Conservation (phyloP, 1,140 invertebrate genomes). For the Aphis gossypii region DNA sequence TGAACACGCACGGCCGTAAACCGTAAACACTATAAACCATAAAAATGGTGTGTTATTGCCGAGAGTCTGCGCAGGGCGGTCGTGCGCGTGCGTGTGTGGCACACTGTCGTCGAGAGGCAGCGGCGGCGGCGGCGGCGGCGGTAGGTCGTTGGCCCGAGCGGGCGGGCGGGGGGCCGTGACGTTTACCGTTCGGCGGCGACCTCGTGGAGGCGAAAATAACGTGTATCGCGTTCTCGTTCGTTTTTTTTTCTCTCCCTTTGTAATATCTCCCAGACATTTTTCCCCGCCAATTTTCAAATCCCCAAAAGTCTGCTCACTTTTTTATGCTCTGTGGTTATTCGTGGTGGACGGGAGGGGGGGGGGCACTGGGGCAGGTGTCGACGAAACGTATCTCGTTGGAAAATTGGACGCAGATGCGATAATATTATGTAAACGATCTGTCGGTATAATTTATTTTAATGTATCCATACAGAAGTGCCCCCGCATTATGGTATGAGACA, state of each 20-base stretch:
- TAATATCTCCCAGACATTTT: background rate
- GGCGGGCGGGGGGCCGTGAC: background rate
- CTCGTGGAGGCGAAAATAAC: constrained; percentile 5
- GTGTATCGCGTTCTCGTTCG: background rate
- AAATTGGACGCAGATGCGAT: no score
- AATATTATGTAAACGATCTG: no score
- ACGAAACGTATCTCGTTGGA: no score
- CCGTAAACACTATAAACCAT: background rate
- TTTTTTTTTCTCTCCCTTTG: background rate
- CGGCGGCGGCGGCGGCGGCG: background rate
- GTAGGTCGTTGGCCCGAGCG: background rate
- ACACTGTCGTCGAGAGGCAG: background rate
- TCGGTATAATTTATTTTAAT: no score
- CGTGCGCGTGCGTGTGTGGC: background rate
- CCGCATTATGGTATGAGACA: no score
- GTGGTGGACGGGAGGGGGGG: no score
- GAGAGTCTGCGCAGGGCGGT: no score
- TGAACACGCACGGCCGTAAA: background rate
- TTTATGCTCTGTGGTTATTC: no score
- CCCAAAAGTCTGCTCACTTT: no score
- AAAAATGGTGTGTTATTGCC: background rate
- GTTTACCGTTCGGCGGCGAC: constrained; percentile 16
- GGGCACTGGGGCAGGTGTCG: no score
- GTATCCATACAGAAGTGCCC: no score
- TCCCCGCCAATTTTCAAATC: constrained; percentile 5